Conservation (phyloP, 2,113 vertebrate species). For the Melanostigma gelatinosum region DNA sequence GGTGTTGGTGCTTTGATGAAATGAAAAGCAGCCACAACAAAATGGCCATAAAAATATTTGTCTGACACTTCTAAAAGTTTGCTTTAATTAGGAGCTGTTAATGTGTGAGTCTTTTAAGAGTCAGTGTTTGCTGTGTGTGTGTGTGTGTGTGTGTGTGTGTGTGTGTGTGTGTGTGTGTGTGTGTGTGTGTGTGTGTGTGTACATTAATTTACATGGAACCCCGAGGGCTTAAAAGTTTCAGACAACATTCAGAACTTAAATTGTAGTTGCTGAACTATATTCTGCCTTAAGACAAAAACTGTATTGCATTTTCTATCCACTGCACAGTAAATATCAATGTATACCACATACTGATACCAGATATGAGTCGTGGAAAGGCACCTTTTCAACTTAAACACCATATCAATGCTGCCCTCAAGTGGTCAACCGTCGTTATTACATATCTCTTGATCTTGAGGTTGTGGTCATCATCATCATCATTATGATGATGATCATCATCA, state of each 20-base stretch:
- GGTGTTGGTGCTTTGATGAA: conserved; percentile 68
- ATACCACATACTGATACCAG: neutral
- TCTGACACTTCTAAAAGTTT: conserved; percentile 48
- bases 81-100: conserved; percentile 31
- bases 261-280: neutral
- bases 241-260: neutral
- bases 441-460: neutral
- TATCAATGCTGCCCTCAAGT: conserved; percentile 72
- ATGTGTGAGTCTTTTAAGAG: conserved; percentile 11
- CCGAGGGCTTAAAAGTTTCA: neutral
- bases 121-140: neutral
- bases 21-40: conserved; percentile 47
- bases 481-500: neutral
- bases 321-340: neutral
- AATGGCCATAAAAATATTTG: conserved; percentile 47
- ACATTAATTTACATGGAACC: neutral
- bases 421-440: conserved; percentile 36
- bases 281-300: neutral
- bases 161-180: neutral
- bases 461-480: conserved; percentile 17
- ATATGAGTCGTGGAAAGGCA: no score
- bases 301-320: no score
- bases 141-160: neutral
- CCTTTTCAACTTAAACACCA: neutral
- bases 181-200: neutral